Evolutionary conservation across 2,113 vertebrate species (phyloP).

Genomic region (Alces alces): DNA sequence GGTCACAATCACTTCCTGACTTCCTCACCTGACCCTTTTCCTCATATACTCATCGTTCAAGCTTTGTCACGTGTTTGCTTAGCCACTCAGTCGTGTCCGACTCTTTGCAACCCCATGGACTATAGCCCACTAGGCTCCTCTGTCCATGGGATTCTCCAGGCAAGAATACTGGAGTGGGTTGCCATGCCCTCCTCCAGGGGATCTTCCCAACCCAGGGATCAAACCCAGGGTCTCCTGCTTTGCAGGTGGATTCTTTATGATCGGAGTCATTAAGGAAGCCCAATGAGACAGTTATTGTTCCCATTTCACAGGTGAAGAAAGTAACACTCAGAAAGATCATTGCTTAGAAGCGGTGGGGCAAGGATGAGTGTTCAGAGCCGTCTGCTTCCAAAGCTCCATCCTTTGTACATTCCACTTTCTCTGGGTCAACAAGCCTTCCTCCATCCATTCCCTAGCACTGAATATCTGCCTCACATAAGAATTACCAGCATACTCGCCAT

Average conservation of each 20-base stretch:
- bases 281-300: not conserved
- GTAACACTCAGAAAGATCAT: not conserved
- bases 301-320: slow-evolving; percentile 6
- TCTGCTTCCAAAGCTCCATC: not conserved
- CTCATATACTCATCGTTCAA: not conserved
- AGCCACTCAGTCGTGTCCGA: not conserved
- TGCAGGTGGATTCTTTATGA: not conserved
- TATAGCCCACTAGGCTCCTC: not conserved
- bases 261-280: not conserved
- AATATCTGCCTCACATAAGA: not conserved
- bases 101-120: not conserved
- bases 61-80: not conserved
- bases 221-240: not conserved
- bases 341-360: not conserved
- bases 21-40: not conserved
- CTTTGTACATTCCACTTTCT: not conserved
- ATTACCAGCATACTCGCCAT: not conserved
- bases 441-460: too few relatives aligned
- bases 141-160: not conserved
- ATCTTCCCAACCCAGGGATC: not conserved
- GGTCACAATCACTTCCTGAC: not conserved
- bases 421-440: not conserved
- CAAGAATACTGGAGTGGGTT: not conserved
- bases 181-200: not conserved
- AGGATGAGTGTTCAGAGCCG: not conserved